Percentiles rank a stretch among this genome's conserved stretches.
These are phyloP conservation scores for Cydia splendana DNA, from an alignment of 1,140 invertebrate genomes.

Conservation along the genomic window DNA sequence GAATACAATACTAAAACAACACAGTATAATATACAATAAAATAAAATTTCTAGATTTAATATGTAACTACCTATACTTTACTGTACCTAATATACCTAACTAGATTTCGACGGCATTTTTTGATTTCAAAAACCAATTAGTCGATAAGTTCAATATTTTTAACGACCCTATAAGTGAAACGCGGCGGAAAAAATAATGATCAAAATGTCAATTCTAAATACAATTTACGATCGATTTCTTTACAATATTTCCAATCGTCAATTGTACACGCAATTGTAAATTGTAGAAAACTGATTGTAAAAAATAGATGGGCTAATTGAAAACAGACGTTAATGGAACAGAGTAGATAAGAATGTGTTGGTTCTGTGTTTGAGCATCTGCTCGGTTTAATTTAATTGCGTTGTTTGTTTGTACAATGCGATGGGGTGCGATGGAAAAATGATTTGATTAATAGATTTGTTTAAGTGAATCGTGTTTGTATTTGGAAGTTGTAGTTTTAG, in stretches of 20 bases:
- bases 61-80: too few species aligned
- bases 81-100: background rate
- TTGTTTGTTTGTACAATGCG: constrained; percentile 44
- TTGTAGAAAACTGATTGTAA: constrained; percentile 21
- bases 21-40: background rate
- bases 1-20: too few species aligned
- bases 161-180: background rate
- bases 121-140: background rate
- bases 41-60: background rate
- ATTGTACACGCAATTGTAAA: background rate
- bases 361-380: constrained; percentile 56
- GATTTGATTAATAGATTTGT: constrained; percentile 22
- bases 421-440: constrained; percentile 36
- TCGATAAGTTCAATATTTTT: background rate
- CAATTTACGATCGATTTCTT: constrained; percentile 8
- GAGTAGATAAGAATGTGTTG: constrained; percentile 44
- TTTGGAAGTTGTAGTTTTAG: constrained; percentile 2
- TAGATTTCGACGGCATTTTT: background rate
- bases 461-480: background rate
- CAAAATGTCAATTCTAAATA: background rate
- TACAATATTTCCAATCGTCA: background rate
- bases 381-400: constrained; percentile 41
- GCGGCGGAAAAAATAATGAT: constrained; percentile 20
- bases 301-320: constrained; percentile 47
- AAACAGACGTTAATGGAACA: constrained; percentile 46